Percentiles rank a stretch among this genome's conserved stretches.
phyloP scores from a whole-genome alignment of 2,797 vertebrate genomes.

The Semaprochilodus insignis region DNA sequence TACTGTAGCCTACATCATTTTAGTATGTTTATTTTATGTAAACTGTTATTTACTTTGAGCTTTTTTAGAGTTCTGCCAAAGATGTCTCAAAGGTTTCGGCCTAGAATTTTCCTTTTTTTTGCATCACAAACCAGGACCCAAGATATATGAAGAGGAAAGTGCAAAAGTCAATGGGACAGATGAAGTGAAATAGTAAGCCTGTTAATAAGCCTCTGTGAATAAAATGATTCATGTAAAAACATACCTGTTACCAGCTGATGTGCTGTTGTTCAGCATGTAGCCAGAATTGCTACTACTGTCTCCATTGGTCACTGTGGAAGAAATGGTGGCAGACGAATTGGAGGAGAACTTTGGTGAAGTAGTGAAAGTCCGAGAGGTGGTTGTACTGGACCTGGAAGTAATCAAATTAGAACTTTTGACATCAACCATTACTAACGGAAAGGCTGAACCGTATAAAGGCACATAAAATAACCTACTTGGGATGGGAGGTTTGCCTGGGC shows the following conservation, averaged over 20 bases:
- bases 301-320: slow-evolving; percentile 91
- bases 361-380: slow-evolving; percentile 92
- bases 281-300: slow-evolving; percentile 89
- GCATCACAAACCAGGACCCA: too few relatives aligned
- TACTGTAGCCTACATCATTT: too few relatives aligned
- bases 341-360: slow-evolving; percentile 93
- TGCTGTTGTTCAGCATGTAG: slow-evolving; percentile 89
- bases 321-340: slow-evolving; percentile 88
- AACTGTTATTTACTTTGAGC: too few relatives aligned
- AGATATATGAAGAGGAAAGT: not conserved
- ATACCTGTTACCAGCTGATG: slow-evolving; percentile 84
- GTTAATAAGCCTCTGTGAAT: too few relatives aligned
- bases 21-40: too few relatives aligned
- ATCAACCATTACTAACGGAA: not conserved
- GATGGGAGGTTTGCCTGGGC: slow-evolving; percentile 89
- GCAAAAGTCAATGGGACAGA: not conserved
- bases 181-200: too few relatives aligned
- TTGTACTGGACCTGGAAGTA: slow-evolving; percentile 87
- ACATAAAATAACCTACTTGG: slow-evolving; percentile 83
- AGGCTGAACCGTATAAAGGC: not conserved
- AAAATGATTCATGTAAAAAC: slow-evolving; percentile 23
- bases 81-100: too few relatives aligned
- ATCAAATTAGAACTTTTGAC: not conserved
- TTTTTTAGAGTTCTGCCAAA: too few relatives aligned
- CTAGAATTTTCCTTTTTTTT: not conserved